phyloP scores from a whole-genome alignment of 2,888 invertebrate species.

The Parapristionchus giblindavisi region DNA sequence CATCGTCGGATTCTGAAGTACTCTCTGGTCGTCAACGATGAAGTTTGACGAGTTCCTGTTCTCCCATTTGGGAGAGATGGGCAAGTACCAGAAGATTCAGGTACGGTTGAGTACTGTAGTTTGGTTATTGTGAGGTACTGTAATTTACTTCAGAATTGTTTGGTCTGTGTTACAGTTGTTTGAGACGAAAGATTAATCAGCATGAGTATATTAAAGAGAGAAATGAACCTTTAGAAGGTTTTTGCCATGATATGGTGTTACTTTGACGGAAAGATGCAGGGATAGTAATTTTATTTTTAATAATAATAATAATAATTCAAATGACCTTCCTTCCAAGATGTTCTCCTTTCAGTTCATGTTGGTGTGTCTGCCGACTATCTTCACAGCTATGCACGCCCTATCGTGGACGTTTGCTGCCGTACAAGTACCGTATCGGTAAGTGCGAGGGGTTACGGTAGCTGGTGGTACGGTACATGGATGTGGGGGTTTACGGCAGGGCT shows the following conservation, averaged over 20 bases:
- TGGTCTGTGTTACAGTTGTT: neutral
- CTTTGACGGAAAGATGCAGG: too few species aligned
- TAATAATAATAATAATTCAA: too few species aligned
- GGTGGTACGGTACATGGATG: neutral
- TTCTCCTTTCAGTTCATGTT: constrained; percentile 65
- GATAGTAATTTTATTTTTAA: too few species aligned
- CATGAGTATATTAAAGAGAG: neutral
- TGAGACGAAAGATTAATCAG: neutral
- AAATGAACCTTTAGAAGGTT: too few species aligned
- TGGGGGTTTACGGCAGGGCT: neutral
- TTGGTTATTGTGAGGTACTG: neutral
- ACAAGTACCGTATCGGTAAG: constrained; percentile 59
- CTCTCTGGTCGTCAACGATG: too few species aligned
- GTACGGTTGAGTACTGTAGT: neutral
- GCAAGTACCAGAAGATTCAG: constrained; percentile 50
- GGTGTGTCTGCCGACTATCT: constrained; percentile 67
- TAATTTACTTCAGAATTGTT: neutral
- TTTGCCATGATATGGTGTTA: too few species aligned
- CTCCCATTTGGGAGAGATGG: constrained; percentile 69
- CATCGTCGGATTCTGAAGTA: too few species aligned
- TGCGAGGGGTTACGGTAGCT: neutral
- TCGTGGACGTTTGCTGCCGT: constrained; percentile 69
- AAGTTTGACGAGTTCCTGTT: constrained; percentile 69
- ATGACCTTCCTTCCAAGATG: too few species aligned
- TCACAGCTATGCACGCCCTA: constrained; percentile 69